Base-by-base conservation (phyloP, 1,140 invertebrate genomes). In the Microvelia longipes region DNA sequence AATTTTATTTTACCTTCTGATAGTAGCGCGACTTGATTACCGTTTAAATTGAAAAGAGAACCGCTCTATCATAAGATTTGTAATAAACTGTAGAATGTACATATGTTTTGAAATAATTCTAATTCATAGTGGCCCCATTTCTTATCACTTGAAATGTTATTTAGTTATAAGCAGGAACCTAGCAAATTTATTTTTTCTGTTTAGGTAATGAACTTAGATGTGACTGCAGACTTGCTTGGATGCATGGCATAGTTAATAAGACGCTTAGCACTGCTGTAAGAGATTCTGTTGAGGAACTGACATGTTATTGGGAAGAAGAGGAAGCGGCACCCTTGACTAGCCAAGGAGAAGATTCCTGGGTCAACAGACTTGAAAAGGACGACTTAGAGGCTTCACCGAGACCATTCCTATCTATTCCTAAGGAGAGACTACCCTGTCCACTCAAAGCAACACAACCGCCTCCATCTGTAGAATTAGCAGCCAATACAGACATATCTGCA, bases 201-300 rank as follows among this genome's bases (percentile, higher is more conserved):
- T 14, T 62, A 69, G 68, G 68, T 2, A 69, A 69, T 26, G 28
- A 30, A 77, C 88, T 91, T 79, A 82, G 85, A 70, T 91, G 89
- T 79, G 88, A 90, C 81, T 90, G 88, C 77, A 85, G 88, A 72
- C 79, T 91, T 71, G 82, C 85, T 68, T 91, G 89, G 89, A 86
- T 90, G 78, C 87, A 88, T 78, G 81, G 80, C 61, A 78, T 91
- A 68, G 83, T 84, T 72, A 89, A 89, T 77, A 86, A 88, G 72
- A 90, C 89, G 71, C 84, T 85, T 76, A 88, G 87, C 75, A 78
- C 81, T 70, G 83, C 84, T 74, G 84, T 89, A 69, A 84, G 83
- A 72, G 82, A 84, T 69, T 84, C 86, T 30, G 80, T 90, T 65
- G 85, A 88, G 62, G 81, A 85, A 63, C 81, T 89, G 35, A 85